phyloP scores from a whole-genome alignment of 2,888 invertebrate genomes.

The Hirtodrosophila cameraria region DNA sequence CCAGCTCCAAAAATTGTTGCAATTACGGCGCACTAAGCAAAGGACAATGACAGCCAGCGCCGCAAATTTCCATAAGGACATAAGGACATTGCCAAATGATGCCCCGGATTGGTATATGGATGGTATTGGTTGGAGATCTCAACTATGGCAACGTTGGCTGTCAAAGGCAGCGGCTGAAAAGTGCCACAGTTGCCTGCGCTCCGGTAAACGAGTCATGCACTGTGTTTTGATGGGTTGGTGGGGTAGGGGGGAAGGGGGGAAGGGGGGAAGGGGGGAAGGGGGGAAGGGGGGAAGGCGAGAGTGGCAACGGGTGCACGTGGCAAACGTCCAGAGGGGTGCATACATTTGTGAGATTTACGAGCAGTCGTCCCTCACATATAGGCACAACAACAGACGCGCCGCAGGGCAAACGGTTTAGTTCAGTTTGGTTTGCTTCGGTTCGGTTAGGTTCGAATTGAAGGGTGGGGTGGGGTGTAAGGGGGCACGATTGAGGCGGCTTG shows the following conservation, averaged over 20 bases:
- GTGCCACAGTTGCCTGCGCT: conserved; percentile 45
- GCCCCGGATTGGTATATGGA: conserved; percentile 24
- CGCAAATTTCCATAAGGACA: conserved; percentile 75
- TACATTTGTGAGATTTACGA: conserved; percentile 79
- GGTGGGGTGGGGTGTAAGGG: neutral
- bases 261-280: neutral
- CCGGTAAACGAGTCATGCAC: conserved; percentile 33
- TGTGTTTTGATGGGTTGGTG: neutral
- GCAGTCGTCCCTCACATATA: conserved; percentile 64
- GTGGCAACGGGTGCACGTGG: no score
- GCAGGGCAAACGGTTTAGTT: neutral
- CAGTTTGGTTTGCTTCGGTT: no score
- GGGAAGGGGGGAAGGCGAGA: no score
- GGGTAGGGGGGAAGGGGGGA: neutral
- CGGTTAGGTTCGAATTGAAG: neutral
- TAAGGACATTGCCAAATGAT: conserved; percentile 73
- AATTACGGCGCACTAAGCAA: conserved; percentile 65
- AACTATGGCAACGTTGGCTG: conserved; percentile 35
- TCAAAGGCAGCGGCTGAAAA: conserved; percentile 68
- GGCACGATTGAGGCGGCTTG: conserved; percentile 49
- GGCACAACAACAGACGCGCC: conserved; percentile 17
- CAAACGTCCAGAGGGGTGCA: conserved; percentile 68
- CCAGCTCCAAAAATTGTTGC: conserved; percentile 68
- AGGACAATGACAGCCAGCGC: conserved; percentile 39
- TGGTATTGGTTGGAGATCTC: neutral